Conservation (phyloP, 1,140 invertebrate species). For the Aphidius gifuensis region DNA sequence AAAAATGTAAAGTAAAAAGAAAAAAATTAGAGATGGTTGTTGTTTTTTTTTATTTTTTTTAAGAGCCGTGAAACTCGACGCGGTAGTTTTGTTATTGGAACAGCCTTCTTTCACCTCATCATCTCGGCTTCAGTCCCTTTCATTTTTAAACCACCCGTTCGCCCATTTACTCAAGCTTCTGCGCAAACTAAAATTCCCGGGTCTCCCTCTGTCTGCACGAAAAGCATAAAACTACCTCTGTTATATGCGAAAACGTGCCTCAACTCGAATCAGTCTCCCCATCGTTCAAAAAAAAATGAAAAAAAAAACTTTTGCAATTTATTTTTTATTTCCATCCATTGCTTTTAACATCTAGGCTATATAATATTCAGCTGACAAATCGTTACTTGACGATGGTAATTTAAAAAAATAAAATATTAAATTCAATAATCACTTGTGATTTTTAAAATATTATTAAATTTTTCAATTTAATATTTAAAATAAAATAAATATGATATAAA, state of each 20-base stretch:
- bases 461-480: too few species aligned
- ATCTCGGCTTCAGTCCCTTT: conserved; percentile 29
- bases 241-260: conserved; percentile 49
- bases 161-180: conserved; percentile 9
- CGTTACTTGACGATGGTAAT: too few species aligned
- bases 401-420: too few species aligned
- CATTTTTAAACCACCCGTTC: conserved; percentile 35
- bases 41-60: conserved; percentile 24
- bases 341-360: too few species aligned
- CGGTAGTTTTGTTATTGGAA: conserved; percentile 34
- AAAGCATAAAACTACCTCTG: conserved; percentile 56
- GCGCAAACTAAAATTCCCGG: conserved; percentile 11
- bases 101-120: conserved; percentile 41
- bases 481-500: too few species aligned
- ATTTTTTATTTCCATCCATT: neutral
- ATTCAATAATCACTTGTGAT: too few species aligned
- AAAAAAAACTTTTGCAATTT: neutral
- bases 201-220: conserved; percentile 32
- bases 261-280: conserved; percentile 23
- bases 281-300: too few species aligned
- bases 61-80: conserved; percentile 38
- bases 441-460: too few species aligned
- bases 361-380: too few species aligned
- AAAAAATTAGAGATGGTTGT: neutral
- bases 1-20: conserved; percentile 1